These are phyloP conservation scores for Epicampocera succincta DNA, from an alignment of 2,888 invertebrate genomes.

Conservation along the genomic window DNA sequence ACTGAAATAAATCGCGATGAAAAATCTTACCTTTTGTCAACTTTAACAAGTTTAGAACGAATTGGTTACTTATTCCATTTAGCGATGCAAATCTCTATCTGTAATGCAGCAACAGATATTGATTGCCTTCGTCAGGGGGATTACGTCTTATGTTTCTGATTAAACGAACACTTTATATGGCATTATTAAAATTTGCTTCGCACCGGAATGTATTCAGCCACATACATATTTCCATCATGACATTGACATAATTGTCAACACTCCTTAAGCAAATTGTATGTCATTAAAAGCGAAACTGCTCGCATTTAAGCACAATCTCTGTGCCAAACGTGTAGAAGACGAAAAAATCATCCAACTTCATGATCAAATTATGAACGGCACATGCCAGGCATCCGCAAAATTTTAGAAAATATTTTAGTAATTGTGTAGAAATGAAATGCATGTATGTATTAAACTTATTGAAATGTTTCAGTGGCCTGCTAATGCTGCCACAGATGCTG, in stretches of 20 bases:
- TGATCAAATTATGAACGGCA: slow-evolving; percentile 61
- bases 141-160: too few species aligned
- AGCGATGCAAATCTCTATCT: too few species aligned
- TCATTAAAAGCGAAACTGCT: too few species aligned
- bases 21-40: too few species aligned
- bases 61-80: too few species aligned
- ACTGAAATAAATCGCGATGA: too few species aligned
- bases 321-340: slow-evolving; percentile 45
- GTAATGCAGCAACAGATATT: too few species aligned
- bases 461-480: slow-evolving; percentile 8
- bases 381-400: slow-evolving; percentile 54
- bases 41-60: too few species aligned
- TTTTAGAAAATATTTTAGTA: not conserved
- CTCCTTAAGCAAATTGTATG: too few species aligned
- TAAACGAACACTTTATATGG: not conserved
- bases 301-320: not conserved
- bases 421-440: not conserved
- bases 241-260: too few species aligned
- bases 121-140: too few species aligned
- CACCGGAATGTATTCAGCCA: not conserved
- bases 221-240: too few species aligned
- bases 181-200: not conserved
- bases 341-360: slow-evolving; percentile 28
- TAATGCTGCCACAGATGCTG: not conserved
- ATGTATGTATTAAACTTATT: slow-evolving; percentile 2